A percentile compares a stretch with the other conserved stretches of the same genome.
phyloP scores from a whole-genome alignment of 2,113 vertebrate species.

The Scytalopus superciliaris region DNA sequence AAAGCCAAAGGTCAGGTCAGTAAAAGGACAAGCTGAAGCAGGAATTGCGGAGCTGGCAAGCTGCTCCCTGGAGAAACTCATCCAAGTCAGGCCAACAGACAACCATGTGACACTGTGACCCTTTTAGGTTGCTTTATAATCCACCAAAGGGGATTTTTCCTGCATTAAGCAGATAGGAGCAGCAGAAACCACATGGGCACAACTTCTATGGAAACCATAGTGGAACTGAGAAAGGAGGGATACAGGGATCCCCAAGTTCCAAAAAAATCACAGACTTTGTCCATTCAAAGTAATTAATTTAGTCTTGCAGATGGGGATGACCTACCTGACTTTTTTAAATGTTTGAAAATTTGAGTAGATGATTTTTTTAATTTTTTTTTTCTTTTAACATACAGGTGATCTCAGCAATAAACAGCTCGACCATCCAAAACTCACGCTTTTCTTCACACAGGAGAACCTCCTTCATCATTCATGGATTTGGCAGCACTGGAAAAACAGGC shows the following conservation, averaged over 20 bases:
- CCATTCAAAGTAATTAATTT: background rate
- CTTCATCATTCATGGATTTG: constrained; percentile 61
- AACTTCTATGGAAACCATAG: background rate
- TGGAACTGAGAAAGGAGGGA: background rate
- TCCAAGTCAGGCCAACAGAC: background rate
- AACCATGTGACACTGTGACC: rapidly evolving
- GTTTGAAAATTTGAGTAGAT: background rate
- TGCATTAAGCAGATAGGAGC: background rate
- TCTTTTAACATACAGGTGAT: background rate
- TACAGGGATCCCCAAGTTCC: rapidly evolving
- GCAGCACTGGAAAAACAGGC: constrained; percentile 52
- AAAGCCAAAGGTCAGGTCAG: background rate
- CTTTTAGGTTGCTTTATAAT: background rate
- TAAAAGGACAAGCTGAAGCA: background rate
- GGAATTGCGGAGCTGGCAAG: background rate
- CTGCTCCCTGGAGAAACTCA: background rate
- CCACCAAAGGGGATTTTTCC: rapidly evolving
- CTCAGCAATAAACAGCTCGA: constrained; percentile 18
- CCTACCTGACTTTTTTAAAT: background rate
- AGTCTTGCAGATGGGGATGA: background rate
- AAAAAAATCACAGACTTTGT: background rate
- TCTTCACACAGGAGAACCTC: background rate
- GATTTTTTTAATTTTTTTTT: background rate
- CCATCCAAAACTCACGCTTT: constrained; percentile 48
- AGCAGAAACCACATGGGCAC: background rate